Evolutionary conservation across 1,140 invertebrate genomes (phyloP).

Genomic region (Branchinecta lindahli): DNA sequence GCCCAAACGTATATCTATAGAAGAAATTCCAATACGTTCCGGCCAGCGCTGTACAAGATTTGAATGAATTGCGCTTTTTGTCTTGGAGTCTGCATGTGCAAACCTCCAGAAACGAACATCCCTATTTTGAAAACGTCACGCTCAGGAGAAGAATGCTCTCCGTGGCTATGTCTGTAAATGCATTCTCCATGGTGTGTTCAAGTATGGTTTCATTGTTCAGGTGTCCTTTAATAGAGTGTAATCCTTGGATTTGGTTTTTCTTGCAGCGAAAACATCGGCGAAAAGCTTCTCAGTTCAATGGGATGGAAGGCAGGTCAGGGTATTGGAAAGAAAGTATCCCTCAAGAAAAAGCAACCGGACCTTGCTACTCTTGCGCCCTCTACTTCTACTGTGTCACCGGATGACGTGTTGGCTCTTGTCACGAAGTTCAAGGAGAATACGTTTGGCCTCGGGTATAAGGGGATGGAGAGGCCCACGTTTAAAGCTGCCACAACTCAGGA

Average conservation of each 20-base stretch:
- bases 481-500: conserved; percentile 36
- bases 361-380: background rate
- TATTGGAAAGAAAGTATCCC: conserved; percentile 49
- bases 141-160: no score
- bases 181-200: no score
- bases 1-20: no score
- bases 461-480: conserved; percentile 37
- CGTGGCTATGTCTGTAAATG: no score
- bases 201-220: no score
- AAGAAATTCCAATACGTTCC: no score
- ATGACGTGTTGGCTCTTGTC: conserved; percentile 55
- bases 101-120: no score
- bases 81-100: no score
- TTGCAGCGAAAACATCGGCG: conserved; percentile 65
- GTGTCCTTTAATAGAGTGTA: no score
- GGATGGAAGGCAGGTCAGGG: conserved; percentile 83
- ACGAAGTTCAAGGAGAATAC: conserved; percentile 58
- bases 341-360: conserved; percentile 38
- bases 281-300: conserved; percentile 66
- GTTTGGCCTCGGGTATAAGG: conserved; percentile 79
- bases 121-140: no score
- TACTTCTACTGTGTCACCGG: conserved; percentile 38
- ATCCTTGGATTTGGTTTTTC: conserved; percentile 19
- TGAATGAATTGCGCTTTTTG: no score
- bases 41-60: no score